Conservation (phyloP, 1,140 invertebrate species). For the Neelides sp. region DNA sequence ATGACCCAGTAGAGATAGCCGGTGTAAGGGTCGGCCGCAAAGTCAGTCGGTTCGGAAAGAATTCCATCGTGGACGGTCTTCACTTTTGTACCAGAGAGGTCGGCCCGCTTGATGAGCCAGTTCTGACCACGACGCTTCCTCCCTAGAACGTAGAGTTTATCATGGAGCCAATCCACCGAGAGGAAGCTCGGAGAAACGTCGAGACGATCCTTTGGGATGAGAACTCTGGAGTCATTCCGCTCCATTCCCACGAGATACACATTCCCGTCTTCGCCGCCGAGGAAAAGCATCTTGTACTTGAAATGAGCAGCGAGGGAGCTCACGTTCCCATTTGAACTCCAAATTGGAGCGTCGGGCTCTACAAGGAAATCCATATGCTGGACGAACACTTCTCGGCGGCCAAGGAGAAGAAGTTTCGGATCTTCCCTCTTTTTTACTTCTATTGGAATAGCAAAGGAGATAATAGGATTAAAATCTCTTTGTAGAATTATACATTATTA, state of each 20-base stretch:
- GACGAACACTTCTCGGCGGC: conserved; percentile 21
- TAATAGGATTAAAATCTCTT: no score
- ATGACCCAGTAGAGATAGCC: conserved; percentile 75
- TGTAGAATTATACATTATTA: no score
- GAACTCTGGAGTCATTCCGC: conserved; percentile 30
- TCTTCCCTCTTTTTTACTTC: conserved; percentile 14
- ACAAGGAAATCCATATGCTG: conserved; percentile 21
- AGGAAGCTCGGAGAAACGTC: conserved; percentile 50
- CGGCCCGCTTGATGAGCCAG: conserved; percentile 62
- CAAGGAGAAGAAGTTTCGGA: conserved; percentile 23
- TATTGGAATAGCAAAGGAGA: no score
- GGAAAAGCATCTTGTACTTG: conserved; percentile 24
- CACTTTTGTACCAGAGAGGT: conserved; percentile 46
- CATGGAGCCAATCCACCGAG: conserved; percentile 76
- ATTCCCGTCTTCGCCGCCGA: conserved; percentile 36
- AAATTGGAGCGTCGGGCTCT: conserved; percentile 22
- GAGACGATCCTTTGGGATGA: conserved; percentile 35
- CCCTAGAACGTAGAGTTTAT: conserved; percentile 62
- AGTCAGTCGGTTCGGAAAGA: conserved; percentile 50
- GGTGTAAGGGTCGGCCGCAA: conserved; percentile 83
- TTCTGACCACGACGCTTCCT: conserved; percentile 42
- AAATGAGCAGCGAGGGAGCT: conserved; percentile 22
- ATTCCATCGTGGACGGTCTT: conserved; percentile 13
- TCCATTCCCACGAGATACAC: conserved; percentile 44
- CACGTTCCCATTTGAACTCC: conserved; percentile 18